Evolutionary conservation across 2,113 vertebrate genomes (phyloP).

Genomic region (Varanus komodoensis): DNA sequence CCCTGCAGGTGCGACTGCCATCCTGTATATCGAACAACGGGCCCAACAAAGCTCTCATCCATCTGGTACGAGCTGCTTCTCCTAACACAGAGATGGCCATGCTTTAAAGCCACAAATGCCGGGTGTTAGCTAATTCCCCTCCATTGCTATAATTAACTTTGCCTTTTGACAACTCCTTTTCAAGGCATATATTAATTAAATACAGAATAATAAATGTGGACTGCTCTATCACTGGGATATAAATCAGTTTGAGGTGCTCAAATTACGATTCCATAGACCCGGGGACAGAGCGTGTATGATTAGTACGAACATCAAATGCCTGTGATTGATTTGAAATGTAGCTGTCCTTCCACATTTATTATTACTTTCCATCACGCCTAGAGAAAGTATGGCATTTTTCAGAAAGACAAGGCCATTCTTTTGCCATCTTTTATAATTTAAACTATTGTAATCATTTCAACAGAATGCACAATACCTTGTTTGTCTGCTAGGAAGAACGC

Average conservation of each 20-base stretch:
- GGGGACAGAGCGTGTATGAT: conserved; percentile 67
- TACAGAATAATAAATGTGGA: conserved; percentile 73
- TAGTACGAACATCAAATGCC: conserved; percentile 75
- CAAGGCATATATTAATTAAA: conserved; percentile 75
- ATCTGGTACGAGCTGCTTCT: too few species aligned
- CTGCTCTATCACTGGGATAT: conserved; percentile 70
- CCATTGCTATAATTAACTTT: conserved; percentile 70
- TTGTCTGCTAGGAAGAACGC: background rate
- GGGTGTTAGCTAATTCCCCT: conserved; percentile 48
- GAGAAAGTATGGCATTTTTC: conserved; percentile 60
- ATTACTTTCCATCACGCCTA: conserved; percentile 72
- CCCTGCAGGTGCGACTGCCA: too few species aligned
- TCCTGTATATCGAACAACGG: too few species aligned
- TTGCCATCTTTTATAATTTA: conserved; percentile 48
- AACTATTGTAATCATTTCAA: conserved; percentile 54
- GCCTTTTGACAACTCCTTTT: conserved; percentile 75
- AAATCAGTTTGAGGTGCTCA: conserved; percentile 75
- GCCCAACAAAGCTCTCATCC: too few species aligned
- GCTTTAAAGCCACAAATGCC: conserved; percentile 51
- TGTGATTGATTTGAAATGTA: conserved; percentile 73
- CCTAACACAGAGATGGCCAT: conserved; percentile 38
- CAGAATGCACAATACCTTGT: conserved; percentile 23
- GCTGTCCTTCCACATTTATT: conserved; percentile 70
- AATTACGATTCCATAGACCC: conserved; percentile 72
- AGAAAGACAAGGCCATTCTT: conserved; percentile 52